A percentile compares a stretch with the other conserved stretches of the same genome.
Evolutionary conservation across 2,888 invertebrate genomes (phyloP).

Genomic region (Gymnosoma rotundatum): DNA sequence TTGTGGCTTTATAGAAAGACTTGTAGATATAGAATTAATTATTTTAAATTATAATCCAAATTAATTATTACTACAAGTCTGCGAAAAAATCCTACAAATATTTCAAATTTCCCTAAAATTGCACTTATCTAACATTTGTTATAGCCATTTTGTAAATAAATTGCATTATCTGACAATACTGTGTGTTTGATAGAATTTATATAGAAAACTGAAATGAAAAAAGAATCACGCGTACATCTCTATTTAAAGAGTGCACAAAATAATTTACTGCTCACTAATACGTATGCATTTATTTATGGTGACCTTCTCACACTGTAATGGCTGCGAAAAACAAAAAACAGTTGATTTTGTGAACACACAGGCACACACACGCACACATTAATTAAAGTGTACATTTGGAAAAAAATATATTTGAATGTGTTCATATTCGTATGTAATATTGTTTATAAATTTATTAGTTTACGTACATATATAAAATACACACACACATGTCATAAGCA

Average conservation of each 20-base stretch:
- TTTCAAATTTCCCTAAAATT: too few species aligned
- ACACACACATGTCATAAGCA: not conserved
- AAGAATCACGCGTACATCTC: not conserved
- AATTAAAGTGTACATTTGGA: not conserved
- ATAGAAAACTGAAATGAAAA: too few species aligned
- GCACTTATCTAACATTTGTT: too few species aligned
- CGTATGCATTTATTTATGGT: slow-evolving; percentile 72
- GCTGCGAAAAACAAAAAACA: slow-evolving; percentile 75
- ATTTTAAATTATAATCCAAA: too few species aligned
- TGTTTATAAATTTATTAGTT: not conserved
- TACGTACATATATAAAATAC: not conserved
- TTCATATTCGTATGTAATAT: not conserved
- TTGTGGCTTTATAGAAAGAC: too few species aligned
- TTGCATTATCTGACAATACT: too few species aligned
- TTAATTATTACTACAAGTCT: too few species aligned
- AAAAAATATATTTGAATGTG: not conserved
- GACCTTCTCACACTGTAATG: slow-evolving; percentile 82
- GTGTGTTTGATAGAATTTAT: too few species aligned
- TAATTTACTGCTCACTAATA: slow-evolving; percentile 8
- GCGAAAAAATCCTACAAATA: too few species aligned
- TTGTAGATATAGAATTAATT: too few species aligned
- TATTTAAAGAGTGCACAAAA: too few species aligned
- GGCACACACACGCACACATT: not conserved
- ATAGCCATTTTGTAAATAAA: too few species aligned
- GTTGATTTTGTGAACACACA: slow-evolving; percentile 23